phyloP scores from a whole-genome alignment of 2,888 invertebrate species.

The Orthosia cruda region DNA sequence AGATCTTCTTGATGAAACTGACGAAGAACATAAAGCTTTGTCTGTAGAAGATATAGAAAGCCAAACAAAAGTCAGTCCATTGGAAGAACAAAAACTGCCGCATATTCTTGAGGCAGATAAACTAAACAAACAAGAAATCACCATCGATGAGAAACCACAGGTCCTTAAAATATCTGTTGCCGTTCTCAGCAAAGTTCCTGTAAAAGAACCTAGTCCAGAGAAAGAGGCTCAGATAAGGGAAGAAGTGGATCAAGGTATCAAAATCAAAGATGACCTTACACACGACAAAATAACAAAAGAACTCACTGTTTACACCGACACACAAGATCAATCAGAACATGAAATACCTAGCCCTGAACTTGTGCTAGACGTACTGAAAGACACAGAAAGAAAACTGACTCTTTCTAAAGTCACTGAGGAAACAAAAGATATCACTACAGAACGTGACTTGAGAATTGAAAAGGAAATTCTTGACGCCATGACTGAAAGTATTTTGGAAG shows the following conservation, averaged over 20 bases:
- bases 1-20: conserved; percentile 81
- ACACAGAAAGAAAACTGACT: conserved; percentile 3
- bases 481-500: conserved; percentile 15
- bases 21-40: conserved; percentile 65
- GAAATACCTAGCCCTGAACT: conserved; percentile 58
- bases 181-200: conserved; percentile 67
- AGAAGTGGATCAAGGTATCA: conserved; percentile 55
- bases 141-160: conserved; percentile 65
- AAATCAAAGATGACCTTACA: conserved; percentile 36
- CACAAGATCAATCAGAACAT: conserved; percentile 31
- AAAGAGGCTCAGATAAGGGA: conserved; percentile 70
- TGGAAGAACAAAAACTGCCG: conserved; percentile 57
- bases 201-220: conserved; percentile 82
- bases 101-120: conserved; percentile 73
- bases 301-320: conserved; percentile 33
- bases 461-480: conserved; percentile 22
- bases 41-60: conserved; percentile 36
- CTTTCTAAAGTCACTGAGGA: not conserved
- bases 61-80: not conserved
- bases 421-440: not conserved
- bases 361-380: conserved; percentile 44
- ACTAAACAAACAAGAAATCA: conserved; percentile 81
- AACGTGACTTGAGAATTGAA: conserved; percentile 14
- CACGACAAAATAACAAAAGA: conserved; percentile 39
- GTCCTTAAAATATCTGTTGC: conserved; percentile 54